These are phyloP conservation scores for Rhopilema esculentum DNA, from an alignment of 30 jellyfish, hydroid and myxozoan genomes.

Conservation along the genomic window DNA sequence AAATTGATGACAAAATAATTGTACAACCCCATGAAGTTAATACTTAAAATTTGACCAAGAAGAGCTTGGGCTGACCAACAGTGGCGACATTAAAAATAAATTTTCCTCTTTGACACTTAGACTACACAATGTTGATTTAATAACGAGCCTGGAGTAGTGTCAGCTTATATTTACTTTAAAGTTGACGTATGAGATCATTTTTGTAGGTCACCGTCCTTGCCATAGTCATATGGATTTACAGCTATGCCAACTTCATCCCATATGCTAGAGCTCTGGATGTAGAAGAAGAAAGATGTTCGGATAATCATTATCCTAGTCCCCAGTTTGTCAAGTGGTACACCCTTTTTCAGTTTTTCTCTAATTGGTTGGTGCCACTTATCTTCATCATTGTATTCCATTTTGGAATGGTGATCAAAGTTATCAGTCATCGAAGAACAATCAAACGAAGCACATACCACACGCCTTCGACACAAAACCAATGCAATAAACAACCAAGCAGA, in stretches of 20 bases:
- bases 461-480: neutral
- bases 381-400: constrained; percentile 51
- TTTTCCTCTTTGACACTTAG: no score
- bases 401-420: constrained; percentile 58
- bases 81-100: no score
- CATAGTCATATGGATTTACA: constrained; percentile 53
- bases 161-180: neutral
- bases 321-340: constrained; percentile 70
- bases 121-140: neutral
- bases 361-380: constrained; percentile 60
- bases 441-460: constrained; percentile 48
- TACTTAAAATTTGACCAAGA: no score
- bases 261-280: constrained; percentile 63
- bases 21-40: no score
- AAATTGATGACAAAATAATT: no score
- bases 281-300: constrained; percentile 35
- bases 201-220: constrained; percentile 48
- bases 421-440: constrained; percentile 61
- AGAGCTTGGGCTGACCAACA: no score
- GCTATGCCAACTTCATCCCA: constrained; percentile 67
- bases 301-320: constrained; percentile 42
- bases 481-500: neutral
- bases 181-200: neutral
- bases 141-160: no score
- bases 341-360: constrained; percentile 53